phyloP scores from a whole-genome alignment of 2,888 invertebrate species.

The Nasonovia ribisnigri region DNA sequence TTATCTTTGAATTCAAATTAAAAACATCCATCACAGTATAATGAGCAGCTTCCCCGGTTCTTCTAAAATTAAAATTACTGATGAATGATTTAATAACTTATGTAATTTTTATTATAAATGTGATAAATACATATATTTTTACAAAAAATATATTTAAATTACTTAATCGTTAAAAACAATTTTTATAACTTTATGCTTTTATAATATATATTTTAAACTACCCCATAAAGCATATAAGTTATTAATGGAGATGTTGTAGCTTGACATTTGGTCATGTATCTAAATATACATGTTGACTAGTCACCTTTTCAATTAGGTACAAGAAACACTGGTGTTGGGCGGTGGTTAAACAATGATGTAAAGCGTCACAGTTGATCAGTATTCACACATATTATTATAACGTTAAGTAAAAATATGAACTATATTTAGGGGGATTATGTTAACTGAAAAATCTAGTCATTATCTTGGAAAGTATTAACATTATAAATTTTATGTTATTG shows the following conservation, averaged over 20 bases:
- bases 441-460: too few relatives aligned
- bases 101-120: neutral
- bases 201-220: neutral
- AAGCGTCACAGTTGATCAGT: neutral
- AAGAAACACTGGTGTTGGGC: neutral
- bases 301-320: neutral
- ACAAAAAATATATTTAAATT: neutral
- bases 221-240: neutral
- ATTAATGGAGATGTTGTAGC: neutral
- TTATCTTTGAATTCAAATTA: neutral
- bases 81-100: neutral
- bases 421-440: neutral
- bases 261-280: neutral
- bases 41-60: rapidly evolving
- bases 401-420: neutral
- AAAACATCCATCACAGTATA: neutral
- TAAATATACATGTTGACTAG: neutral
- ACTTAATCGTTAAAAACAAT: neutral
- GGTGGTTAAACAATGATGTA: neutral
- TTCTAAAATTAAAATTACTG: neutral
- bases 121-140: neutral
- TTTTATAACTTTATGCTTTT: neutral
- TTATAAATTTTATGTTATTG: too few relatives aligned
- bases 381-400: neutral
- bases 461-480: too few relatives aligned